phyloP scores from a whole-genome alignment of 2,797 vertebrate genomes.

The Chiroxiphia lanceolata region DNA sequence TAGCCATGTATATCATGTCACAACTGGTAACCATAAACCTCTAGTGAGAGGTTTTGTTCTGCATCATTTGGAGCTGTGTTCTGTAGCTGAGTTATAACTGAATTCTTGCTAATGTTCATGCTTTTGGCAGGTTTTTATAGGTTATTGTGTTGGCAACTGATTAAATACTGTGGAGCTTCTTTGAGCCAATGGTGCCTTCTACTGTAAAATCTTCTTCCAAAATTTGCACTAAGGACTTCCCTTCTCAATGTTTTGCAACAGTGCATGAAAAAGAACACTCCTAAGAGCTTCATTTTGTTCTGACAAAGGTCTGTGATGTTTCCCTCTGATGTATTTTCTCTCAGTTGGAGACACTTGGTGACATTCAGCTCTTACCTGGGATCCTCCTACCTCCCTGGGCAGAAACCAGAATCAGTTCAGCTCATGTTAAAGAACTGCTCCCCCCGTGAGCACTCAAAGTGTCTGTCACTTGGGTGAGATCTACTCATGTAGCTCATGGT shows the following conservation, averaged over 20 bases:
- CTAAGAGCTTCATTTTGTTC: neutral
- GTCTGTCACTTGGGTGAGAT: neutral
- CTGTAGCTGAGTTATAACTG: neutral
- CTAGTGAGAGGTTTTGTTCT: neutral
- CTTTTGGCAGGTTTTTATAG: neutral
- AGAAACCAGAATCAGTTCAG: neutral
- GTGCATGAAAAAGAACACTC: neutral
- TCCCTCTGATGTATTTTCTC: constrained; percentile 32
- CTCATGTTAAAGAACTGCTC: neutral
- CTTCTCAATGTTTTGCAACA: neutral
- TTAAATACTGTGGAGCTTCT: neutral
- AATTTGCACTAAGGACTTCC: neutral
- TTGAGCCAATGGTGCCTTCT: neutral
- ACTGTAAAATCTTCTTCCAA: neutral
- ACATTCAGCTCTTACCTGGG: neutral
- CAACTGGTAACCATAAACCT: neutral
- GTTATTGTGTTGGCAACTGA: neutral
- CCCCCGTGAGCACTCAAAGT: neutral
- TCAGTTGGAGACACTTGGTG: neutral
- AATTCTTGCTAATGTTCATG: neutral
- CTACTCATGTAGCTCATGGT: neutral
- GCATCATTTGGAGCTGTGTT: neutral
- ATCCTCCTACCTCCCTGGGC: neutral
- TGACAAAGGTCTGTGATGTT: neutral
- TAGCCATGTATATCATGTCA: neutral